Base-by-base conservation (phyloP, 2,797 vertebrate species). In the Falco novaeseelandiae region DNA sequence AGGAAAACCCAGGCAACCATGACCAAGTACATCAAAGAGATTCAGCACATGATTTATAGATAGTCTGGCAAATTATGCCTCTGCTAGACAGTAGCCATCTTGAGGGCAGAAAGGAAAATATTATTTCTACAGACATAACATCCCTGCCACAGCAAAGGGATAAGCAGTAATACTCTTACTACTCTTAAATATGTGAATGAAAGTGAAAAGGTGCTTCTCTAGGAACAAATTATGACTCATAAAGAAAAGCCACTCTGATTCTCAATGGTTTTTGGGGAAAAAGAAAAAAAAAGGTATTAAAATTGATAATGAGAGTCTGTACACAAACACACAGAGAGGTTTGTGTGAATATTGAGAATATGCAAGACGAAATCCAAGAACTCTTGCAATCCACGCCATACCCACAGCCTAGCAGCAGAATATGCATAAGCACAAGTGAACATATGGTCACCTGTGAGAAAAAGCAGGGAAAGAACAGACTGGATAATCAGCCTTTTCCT, bases 1-100 rank as follows among this genome's bases (percentile, higher is more conserved):
- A 92, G 59, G 81, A 96, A 96, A 89, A 89, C n/a, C 44, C 91
- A 93, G 71, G 66, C 77, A 96, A 90, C 80, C 80, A 92, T 74
- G 94, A 92, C 70, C 63, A 87, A 59, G 71, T 73, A 87, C 51
- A 92, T 79, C 80, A 73, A 92, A 95, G 40, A 30, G 73, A 93
- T n/a, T 90, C 12, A 87, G 67, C 36, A 79, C 23, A 81, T 12
- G 17, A 87, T 91, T 93, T 81, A 95, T 48, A 89, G 77, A 59
- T 16, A 76, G 23, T 10, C 44, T 86, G 83, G 70, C n/a, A 93
- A 92, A 87, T 66, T 82, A 87, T 29, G 32, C 44, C 40, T 72
- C 2, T 36, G 14, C 66, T 72, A 89, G 71, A 94, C 66, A 81
- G 55, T 80, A 63, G 29, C 55, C 88, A 92, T 84, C 83, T 90